phyloP scores from a whole-genome alignment of 2,113 vertebrate species.

The Cathartes aura region DNA sequence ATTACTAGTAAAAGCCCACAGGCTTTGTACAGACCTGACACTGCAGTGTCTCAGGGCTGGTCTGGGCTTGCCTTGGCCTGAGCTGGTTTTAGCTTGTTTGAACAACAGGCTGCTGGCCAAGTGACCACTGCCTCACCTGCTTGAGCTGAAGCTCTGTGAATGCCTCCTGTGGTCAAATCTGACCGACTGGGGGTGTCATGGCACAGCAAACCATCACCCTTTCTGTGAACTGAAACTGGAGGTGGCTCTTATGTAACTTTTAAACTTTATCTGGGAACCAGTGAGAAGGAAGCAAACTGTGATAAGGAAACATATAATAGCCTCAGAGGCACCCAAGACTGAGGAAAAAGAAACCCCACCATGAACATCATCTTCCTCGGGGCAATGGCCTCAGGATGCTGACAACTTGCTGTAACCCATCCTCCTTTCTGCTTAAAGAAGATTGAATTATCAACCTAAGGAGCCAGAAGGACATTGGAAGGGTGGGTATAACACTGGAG shows the following conservation, averaged over 20 bases:
- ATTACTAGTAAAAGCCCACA: background rate
- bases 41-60: background rate
- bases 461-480: background rate
- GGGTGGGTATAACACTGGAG: background rate
- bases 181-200: background rate
- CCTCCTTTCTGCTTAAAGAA: background rate
- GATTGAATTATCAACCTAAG: background rate
- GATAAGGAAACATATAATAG: background rate
- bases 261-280: background rate
- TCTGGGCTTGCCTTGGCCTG: background rate
- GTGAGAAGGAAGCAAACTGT: background rate
- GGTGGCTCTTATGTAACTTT: background rate
- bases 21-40: background rate
- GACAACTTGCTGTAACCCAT: background rate
- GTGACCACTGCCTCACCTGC: background rate
- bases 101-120: background rate
- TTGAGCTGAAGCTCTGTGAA: background rate
- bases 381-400: background rate
- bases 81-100: background rate
- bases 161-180: background rate
- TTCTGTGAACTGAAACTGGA: background rate
- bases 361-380: background rate
- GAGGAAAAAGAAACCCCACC: background rate
- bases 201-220: background rate
- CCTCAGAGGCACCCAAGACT: background rate